Percentiles rank a stretch among this genome's conserved stretches.
These are phyloP conservation scores for Alviniconcha marisindica DNA, from an alignment of 1,140 invertebrate species.

Conservation along the genomic window DNA sequence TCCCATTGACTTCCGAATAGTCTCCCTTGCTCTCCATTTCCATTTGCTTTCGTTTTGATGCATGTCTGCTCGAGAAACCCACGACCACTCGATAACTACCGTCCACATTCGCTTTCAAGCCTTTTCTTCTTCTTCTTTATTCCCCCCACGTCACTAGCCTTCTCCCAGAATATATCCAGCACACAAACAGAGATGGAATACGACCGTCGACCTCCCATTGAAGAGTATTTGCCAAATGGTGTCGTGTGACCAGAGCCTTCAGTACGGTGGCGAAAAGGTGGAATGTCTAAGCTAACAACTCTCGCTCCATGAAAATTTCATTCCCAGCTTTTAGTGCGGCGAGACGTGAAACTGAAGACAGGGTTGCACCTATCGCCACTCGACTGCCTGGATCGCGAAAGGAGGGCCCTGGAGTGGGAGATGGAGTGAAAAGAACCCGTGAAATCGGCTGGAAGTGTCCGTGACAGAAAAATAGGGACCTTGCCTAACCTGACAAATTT, in stretches of 20 bases:
- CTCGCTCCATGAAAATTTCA: slow-evolving; percentile 1
- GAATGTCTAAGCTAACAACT: background rate
- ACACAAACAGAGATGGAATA: background rate
- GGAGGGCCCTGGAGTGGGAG: background rate
- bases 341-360: background rate
- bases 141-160: background rate
- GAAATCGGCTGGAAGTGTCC: background rate
- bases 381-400: background rate
- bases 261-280: background rate
- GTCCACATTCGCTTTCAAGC: background rate
- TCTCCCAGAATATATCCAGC: too few relatives aligned
- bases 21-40: background rate
- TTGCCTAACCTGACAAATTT: background rate
- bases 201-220: background rate
- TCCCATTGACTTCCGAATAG: too few relatives aligned
- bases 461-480: slow-evolving; percentile 1
- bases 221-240: background rate
- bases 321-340: background rate
- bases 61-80: too few relatives aligned
- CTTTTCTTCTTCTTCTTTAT: background rate
- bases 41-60: too few relatives aligned
- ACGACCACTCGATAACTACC: background rate
- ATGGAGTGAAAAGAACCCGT: background rate
- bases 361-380: background rate
- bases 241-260: background rate